Conservation (phyloP, 2,888 invertebrate species). For the Acrocyrtus sp. region DNA sequence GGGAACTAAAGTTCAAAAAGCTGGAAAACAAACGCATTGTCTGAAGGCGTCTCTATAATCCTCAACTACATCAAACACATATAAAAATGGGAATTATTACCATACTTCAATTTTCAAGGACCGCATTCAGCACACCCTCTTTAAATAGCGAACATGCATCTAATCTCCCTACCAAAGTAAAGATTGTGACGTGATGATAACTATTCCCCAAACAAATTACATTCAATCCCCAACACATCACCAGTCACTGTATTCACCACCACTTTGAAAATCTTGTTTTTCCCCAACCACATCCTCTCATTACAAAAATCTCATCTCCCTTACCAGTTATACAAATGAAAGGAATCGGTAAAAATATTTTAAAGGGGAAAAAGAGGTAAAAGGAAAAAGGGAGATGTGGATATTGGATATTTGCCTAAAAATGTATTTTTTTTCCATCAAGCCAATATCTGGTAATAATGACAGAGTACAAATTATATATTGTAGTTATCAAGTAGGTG, state of each 20-base stretch:
- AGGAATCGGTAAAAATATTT: neutral
- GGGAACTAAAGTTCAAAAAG: conserved; percentile 59
- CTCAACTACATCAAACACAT: conserved; percentile 40
- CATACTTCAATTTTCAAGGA: conserved; percentile 2
- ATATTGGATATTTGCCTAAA: neutral
- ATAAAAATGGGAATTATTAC: conserved; percentile 24
- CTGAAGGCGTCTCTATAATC: conserved; percentile 55
- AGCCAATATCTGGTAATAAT: neutral
- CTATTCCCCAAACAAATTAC: conserved; percentile 41
- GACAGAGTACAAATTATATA: neutral
- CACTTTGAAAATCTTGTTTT: too few relatives aligned
- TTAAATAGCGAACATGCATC: conserved; percentile 30
- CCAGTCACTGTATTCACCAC: too few relatives aligned
- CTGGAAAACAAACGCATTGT: conserved; percentile 62
- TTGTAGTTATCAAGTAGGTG: neutral
- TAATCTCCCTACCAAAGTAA: conserved; percentile 23
- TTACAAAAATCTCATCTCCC: neutral
- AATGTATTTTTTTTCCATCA: neutral
- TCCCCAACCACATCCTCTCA: neutral
- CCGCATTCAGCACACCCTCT: conserved; percentile 9
- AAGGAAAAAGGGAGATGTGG: neutral
- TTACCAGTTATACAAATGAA: neutral
- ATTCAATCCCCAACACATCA: neutral
- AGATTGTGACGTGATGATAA: conserved; percentile 17
- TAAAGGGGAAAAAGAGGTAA: neutral